These are phyloP conservation scores for Lapara coniferarum DNA, from an alignment of 2,888 invertebrate genomes.

Conservation along the genomic window DNA sequence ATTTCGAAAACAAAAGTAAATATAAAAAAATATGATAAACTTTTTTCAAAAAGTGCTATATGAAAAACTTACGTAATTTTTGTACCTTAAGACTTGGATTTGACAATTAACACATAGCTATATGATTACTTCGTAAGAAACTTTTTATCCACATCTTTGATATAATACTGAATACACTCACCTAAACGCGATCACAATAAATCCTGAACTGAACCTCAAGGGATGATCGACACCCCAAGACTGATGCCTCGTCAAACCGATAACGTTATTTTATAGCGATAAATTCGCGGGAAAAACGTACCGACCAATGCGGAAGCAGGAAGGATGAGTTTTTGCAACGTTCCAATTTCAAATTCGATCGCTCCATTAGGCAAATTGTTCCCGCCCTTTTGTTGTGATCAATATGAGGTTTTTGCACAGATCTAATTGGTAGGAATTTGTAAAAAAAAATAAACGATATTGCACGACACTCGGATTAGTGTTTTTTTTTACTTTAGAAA, in stretches of 20 bases:
- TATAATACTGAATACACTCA: constrained; percentile 39
- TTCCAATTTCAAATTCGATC: constrained; percentile 65
- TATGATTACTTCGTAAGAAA: too few species aligned
- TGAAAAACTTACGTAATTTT: too few species aligned
- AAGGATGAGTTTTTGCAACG: constrained; percentile 70
- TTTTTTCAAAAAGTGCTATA: too few species aligned
- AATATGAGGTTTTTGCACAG: constrained; percentile 47
- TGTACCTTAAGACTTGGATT: too few species aligned
- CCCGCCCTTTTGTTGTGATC: constrained; percentile 63
- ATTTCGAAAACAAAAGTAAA: too few species aligned
- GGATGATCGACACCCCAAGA: constrained; percentile 57
- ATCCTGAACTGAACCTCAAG: constrained; percentile 49
- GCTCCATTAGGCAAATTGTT: constrained; percentile 74
- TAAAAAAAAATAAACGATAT: constrained; percentile 5
- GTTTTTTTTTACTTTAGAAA: background rate
- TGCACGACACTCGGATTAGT: background rate
- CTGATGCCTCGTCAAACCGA: constrained; percentile 50
- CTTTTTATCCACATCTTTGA: background rate
- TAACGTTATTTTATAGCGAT: constrained; percentile 55
- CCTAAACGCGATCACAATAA: constrained; percentile 40
- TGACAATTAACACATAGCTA: too few species aligned
- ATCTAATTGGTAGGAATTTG: constrained; percentile 36
- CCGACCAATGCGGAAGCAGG: constrained; percentile 72
- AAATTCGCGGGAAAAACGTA: constrained; percentile 63
- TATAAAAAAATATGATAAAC: too few species aligned